Percentiles rank a stretch among this genome's conserved stretches.
Conservation (phyloP, 2,113 vertebrate genomes). For the Ciconia maguari region DNA sequence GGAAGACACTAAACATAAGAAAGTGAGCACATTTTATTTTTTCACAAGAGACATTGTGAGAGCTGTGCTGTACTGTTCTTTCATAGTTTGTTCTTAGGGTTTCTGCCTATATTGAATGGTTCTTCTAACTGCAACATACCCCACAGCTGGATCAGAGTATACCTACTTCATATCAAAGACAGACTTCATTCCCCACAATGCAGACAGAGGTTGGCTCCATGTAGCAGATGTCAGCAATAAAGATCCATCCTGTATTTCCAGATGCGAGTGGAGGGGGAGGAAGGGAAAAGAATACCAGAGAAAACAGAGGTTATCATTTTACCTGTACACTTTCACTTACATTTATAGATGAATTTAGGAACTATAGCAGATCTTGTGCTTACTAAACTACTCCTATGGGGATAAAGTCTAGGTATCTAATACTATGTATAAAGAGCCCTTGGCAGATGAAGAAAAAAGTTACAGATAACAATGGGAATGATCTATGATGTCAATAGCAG, state of each 20-base stretch:
- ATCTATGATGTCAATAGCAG: background rate
- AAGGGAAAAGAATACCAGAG: background rate
- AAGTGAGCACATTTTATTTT: background rate
- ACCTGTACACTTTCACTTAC: background rate
- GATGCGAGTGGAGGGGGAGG: background rate
- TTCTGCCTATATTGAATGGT: background rate
- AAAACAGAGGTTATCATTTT: background rate
- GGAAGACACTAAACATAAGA: background rate
- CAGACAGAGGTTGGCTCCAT: slow-evolving; percentile 96
- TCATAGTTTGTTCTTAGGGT: background rate
- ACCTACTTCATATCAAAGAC: slow-evolving; percentile 99
- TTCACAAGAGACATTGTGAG: background rate
- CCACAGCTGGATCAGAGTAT: background rate
- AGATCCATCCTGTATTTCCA: slow-evolving; percentile 87
- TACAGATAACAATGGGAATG: background rate
- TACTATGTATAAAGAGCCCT: background rate
- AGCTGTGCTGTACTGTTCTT: background rate
- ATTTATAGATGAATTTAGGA: background rate
- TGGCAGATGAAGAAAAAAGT: background rate
- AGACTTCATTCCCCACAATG: slow-evolving; percentile 98
- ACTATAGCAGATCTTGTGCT: background rate
- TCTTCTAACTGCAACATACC: background rate
- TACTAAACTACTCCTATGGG: background rate
- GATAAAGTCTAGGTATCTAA: background rate
- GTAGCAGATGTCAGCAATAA: slow-evolving; percentile 94